Evolutionary conservation across 2,113 vertebrate species (phyloP).

Genomic region (Myiopsitta monachus): DNA sequence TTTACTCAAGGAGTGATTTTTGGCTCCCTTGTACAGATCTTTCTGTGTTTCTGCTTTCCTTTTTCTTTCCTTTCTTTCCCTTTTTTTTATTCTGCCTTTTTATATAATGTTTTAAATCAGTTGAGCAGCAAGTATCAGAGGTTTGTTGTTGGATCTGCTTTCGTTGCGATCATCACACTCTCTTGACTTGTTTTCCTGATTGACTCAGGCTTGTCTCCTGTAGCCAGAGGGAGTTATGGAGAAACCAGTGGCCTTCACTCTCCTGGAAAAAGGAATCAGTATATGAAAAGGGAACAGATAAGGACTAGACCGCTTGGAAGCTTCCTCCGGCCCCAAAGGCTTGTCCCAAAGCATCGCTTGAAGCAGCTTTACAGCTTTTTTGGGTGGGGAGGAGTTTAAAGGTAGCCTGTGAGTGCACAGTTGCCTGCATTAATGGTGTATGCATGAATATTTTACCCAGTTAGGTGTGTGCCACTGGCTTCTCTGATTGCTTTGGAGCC

Average conservation of each 20-base stretch:
- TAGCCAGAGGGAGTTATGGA: background rate
- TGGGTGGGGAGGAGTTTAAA: background rate
- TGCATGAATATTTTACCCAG: background rate
- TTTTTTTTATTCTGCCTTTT: background rate
- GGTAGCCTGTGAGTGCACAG: background rate
- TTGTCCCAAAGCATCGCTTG: background rate
- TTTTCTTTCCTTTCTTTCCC: fast-evolving
- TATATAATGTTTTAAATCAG: background rate
- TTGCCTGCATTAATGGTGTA: background rate
- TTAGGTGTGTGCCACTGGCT: background rate
- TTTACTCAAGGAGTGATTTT: background rate
- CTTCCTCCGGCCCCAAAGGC: no score
- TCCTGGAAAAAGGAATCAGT: background rate
- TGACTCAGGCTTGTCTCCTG: background rate
- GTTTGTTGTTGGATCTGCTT: background rate
- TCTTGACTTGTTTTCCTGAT: background rate
- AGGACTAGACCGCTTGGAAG: background rate
- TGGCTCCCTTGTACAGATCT: background rate
- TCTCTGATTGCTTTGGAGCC: background rate
- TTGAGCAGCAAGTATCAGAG: background rate
- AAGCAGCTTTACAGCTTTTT: background rate
- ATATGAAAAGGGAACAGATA: background rate
- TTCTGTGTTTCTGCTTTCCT: background rate
- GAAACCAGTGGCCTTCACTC: background rate
- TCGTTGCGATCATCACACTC: background rate